Evolutionary conservation across 1,140 invertebrate genomes (phyloP), one percentile per base, ranked within the genome.

Genomic region (Polypedilum pembai): DNA sequence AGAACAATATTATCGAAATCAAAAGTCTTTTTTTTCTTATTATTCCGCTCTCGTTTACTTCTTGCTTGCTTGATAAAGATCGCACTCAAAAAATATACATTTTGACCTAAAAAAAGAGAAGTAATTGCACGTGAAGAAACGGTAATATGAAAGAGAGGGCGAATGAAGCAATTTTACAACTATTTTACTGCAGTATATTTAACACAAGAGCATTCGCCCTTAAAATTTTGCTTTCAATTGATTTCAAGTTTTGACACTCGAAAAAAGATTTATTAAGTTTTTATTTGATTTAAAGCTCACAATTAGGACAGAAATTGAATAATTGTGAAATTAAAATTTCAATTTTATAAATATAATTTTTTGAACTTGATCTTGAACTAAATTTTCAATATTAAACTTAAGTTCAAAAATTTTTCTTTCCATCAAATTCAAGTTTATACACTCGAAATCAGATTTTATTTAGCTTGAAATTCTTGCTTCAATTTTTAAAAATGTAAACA

Each of bases 171-270:
- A 69, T 69, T 69, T 69, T 8, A 10, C 17, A n/a, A 5, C 18
- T 18, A 7, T 69, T 10, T 69, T 69, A 69, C n/a, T 4, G 17
- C 65, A 69, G n/a, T 56, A n/a, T 56, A n/a, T 56, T 15, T n/a
- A 12, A 56, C 12, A 56, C 12, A 56, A 56, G 12, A n/a, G 45
- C 12, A n/a, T 15, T n/a, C 45, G 45, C 45, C 45, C 45, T 56
- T 4, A 12, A 56, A 56, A 56, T 56, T 56, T 56, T 56, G 45
- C 65, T 69, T 69, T 18, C 65, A 8, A 69, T 69, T 66, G 65
- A 66, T 17, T 66, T 8, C 15, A 21, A 8, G 17, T 18, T 69
- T 20, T 2, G 65, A 10, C 41, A n/a, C 4, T n/a, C 45, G 45
- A 4, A 56, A 56, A 69, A 3, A 69, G 8, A 8, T 69, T 21